Percentiles rank a stretch among this genome's conserved stretches.
phyloP scores from a whole-genome alignment of 2,797 vertebrate genomes.

The Rhodeus uyekii region DNA sequence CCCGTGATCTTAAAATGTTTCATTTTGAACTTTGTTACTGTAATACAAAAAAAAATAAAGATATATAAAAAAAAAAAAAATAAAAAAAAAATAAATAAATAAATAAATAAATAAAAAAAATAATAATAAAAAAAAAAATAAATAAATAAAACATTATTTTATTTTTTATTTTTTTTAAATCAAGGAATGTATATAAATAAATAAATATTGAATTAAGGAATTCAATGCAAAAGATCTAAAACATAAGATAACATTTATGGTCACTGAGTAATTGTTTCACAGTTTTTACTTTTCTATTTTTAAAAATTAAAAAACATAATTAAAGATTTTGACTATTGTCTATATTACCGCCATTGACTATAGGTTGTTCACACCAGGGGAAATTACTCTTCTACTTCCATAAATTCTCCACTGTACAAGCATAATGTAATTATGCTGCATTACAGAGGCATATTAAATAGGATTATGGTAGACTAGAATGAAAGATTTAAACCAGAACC shows the following conservation, averaged over 20 bases:
- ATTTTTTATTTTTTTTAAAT: too few relatives aligned
- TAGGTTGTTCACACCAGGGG: background rate
- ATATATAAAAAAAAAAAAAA: too few relatives aligned
- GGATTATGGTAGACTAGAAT: constrained; percentile 41
- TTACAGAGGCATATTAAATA: constrained; percentile 30
- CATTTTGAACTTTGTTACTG: too few relatives aligned
- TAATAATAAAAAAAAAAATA: too few relatives aligned
- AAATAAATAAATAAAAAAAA: too few relatives aligned
- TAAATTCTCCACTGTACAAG: constrained; percentile 13
- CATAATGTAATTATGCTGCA: constrained; percentile 42
- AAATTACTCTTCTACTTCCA: constrained; percentile 2
- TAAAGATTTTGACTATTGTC: background rate
- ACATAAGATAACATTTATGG: background rate
- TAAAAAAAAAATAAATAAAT: too few relatives aligned
- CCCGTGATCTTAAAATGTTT: background rate
- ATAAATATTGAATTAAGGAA: background rate
- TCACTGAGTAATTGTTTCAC: background rate
- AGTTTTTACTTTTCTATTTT: background rate
- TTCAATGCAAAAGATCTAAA: background rate
- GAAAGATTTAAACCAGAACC: constrained; percentile 45
- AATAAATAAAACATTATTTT: too few relatives aligned
- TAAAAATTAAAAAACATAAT: background rate
- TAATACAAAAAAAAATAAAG: too few relatives aligned
- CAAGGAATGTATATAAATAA: too few relatives aligned
- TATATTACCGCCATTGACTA: background rate